Percentiles rank a stretch among this genome's conserved stretches.
These are phyloP conservation scores for Caloenas nicobarica DNA, from an alignment of 2,113 vertebrate genomes.

Conservation along the genomic window DNA sequence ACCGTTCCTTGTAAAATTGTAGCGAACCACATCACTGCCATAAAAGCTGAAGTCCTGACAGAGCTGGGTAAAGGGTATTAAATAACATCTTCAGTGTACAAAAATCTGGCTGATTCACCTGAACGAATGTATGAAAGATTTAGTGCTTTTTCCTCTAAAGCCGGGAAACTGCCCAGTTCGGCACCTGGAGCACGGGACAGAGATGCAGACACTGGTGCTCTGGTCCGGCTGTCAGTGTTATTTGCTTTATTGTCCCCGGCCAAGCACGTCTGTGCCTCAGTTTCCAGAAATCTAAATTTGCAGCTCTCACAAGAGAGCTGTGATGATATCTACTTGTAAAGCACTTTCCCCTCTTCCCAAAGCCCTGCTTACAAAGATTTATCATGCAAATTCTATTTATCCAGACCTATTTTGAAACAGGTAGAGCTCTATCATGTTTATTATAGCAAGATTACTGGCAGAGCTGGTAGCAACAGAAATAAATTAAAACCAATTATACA, in stretches of 20 bases:
- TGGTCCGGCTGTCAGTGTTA: background rate
- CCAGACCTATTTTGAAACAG: background rate
- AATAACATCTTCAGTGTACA: background rate
- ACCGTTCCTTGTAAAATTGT: background rate
- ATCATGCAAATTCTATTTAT: background rate
- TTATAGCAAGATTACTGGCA: background rate
- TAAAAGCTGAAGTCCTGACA: background rate
- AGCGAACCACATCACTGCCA: background rate
- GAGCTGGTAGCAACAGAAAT: background rate
- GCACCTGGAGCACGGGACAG: background rate
- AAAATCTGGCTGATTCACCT: background rate
- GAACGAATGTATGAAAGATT: background rate
- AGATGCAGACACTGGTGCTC: background rate
- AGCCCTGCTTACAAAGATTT: background rate
- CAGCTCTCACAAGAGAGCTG: background rate
- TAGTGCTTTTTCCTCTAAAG: background rate
- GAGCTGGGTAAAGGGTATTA: background rate
- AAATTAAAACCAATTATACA: background rate
- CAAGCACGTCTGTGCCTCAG: background rate
- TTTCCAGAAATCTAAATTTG: background rate
- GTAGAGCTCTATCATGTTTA: background rate
- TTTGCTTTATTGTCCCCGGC: background rate
- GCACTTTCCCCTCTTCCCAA: background rate
- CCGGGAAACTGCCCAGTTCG: background rate
- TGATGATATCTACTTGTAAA: background rate